These are phyloP conservation scores for Otus sunia DNA, from an alignment of 2,113 vertebrate genomes.

Conservation along the genomic window DNA sequence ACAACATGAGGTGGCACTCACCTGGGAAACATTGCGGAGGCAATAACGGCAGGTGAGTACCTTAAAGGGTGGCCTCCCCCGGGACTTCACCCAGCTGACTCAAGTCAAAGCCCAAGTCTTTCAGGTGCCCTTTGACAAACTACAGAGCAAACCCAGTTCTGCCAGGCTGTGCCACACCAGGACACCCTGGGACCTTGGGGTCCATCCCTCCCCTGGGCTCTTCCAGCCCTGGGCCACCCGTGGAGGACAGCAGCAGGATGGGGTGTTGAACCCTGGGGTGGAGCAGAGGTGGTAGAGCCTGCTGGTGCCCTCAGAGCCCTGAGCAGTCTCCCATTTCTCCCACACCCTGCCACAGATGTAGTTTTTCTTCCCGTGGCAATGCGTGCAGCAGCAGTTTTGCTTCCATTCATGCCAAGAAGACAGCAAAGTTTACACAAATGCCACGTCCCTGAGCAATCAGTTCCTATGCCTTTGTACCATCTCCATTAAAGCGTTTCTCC, in stretches of 20 bases:
- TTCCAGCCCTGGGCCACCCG: not conserved
- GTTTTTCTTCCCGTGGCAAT: not conserved
- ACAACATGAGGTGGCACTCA: not conserved
- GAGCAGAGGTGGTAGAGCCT: not conserved
- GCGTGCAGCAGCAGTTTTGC: not conserved
- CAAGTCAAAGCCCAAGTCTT: not conserved
- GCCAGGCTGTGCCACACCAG: not conserved
- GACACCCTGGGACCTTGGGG: rapidly evolving
- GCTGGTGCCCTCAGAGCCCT: not conserved
- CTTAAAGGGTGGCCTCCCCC: not conserved
- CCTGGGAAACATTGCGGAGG: not conserved
- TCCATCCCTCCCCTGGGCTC: not conserved
- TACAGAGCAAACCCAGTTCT: not conserved
- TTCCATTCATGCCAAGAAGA: not conserved
- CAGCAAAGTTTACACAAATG: not conserved
- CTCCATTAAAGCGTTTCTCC: not conserved
- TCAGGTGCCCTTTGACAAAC: not conserved
- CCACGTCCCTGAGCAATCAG: not conserved
- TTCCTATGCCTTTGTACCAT: rapidly evolving
- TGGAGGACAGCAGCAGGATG: not conserved
- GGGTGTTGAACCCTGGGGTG: not conserved
- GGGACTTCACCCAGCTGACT: not conserved
- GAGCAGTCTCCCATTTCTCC: not conserved
- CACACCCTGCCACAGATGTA: not conserved
- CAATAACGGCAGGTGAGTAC: not conserved